Evolutionary conservation across 2,797 vertebrate species (phyloP).

Genomic region (Tapirus indicus): DNA sequence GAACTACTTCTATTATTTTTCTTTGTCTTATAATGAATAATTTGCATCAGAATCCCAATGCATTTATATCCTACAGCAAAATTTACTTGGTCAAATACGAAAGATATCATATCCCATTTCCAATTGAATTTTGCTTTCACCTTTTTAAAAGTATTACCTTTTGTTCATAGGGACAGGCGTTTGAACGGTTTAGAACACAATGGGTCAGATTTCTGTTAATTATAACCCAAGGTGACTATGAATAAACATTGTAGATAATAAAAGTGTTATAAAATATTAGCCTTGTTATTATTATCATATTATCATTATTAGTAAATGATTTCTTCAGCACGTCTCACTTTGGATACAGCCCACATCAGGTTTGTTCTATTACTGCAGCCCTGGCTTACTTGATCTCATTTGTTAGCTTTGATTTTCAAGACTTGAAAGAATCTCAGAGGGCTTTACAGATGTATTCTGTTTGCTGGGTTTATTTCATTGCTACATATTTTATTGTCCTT

Average conservation of each 20-base stretch:
- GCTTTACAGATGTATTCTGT: neutral
- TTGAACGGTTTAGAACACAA: neutral
- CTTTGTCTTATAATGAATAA: constrained; percentile 82
- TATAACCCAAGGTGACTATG: neutral
- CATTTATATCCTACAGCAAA: constrained; percentile 68
- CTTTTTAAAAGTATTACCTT: neutral
- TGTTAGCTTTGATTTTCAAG: neutral
- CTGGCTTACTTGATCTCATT: neutral
- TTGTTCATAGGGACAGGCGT: neutral
- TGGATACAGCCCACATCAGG: neutral
- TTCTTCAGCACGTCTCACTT: neutral
- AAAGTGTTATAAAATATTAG: neutral
- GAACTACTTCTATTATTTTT: constrained; percentile 82
- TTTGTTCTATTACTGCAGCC: neutral
- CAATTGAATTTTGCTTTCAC: constrained; percentile 39
- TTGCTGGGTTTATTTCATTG: neutral
- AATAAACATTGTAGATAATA: neutral
- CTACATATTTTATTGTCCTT: neutral
- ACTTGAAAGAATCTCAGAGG: neutral
- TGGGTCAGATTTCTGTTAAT: neutral
- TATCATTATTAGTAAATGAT: neutral
- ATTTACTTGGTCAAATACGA: constrained; percentile 66
- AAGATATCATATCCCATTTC: neutral
- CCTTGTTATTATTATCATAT: neutral
- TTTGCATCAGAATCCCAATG: constrained; percentile 66